Evolutionary conservation across 2,888 invertebrate species (phyloP).

Genomic region (Euphydryas editha): DNA sequence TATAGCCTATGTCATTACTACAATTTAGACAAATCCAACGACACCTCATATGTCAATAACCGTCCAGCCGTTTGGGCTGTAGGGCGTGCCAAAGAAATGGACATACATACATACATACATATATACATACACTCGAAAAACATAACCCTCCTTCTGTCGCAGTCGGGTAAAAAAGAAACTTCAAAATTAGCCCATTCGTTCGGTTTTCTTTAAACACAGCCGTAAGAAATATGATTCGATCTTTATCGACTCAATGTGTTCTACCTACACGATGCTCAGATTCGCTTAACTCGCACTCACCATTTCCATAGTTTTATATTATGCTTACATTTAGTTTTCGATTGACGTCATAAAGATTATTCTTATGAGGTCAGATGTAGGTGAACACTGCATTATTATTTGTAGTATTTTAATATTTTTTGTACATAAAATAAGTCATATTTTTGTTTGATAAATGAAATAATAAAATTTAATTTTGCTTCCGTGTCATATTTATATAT

Average conservation of each 20-base stretch:
- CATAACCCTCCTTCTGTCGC: too few relatives aligned
- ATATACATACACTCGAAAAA: too few relatives aligned
- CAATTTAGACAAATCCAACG: too few relatives aligned
- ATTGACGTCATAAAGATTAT: slow-evolving; percentile 44
- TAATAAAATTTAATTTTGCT: not conserved
- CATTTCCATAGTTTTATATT: slow-evolving; percentile 27
- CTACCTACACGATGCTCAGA: not conserved
- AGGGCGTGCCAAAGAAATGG: too few relatives aligned
- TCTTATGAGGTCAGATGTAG: slow-evolving; percentile 19
- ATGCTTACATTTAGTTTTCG: slow-evolving; percentile 41
- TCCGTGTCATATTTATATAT: slow-evolving; percentile 5
- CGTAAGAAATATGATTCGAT: not conserved
- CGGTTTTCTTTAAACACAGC: not conserved
- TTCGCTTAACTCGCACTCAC: not conserved
- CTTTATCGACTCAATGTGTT: not conserved
- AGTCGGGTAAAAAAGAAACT: too few relatives aligned
- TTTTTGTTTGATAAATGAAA: not conserved
- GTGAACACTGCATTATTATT: not conserved
- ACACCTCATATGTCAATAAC: too few relatives aligned
- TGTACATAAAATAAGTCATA: not conserved
- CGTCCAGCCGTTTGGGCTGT: too few relatives aligned
- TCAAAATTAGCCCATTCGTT: not conserved
- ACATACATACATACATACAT: too few relatives aligned
- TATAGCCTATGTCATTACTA: too few relatives aligned
- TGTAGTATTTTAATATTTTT: not conserved